A percentile compares a stretch with the other conserved stretches of the same genome.
These are phyloP conservation scores for Diplazon laetatorius DNA, from an alignment of 2,888 invertebrate genomes.

Conservation along the genomic window DNA sequence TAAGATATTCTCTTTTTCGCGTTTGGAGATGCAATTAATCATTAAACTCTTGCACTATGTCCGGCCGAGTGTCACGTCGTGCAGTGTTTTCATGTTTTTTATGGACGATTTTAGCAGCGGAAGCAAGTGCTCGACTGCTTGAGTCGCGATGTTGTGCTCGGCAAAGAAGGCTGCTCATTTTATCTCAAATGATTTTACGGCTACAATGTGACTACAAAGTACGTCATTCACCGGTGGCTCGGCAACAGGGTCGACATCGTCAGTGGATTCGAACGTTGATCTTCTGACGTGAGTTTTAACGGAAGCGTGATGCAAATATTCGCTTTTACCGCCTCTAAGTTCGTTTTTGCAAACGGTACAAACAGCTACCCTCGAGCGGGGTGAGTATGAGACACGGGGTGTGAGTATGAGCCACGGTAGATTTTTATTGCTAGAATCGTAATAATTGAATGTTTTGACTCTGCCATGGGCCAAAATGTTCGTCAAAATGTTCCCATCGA, in stretches of 20 bases:
- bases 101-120: conserved; percentile 60
- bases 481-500: too few relatives aligned
- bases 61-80: too few relatives aligned
- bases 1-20: too few relatives aligned
- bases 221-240: neutral
- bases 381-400: too few relatives aligned
- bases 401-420: too few relatives aligned
- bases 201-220: conserved; percentile 3
- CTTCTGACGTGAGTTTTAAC: neutral
- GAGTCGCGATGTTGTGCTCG: conserved; percentile 65
- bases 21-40: too few relatives aligned
- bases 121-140: conserved; percentile 57
- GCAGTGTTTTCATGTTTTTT: too few relatives aligned
- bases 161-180: conserved; percentile 60
- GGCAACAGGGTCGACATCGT: neutral
- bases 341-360: conserved; percentile 14
- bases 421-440: too few relatives aligned
- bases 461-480: too few relatives aligned
- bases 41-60: too few relatives aligned
- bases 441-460: too few relatives aligned
- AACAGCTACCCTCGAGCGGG: neutral
- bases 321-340: neutral
- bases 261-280: neutral
- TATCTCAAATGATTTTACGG: conserved; percentile 59
- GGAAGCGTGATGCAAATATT: neutral